Percentiles rank a stretch among this genome's conserved stretches.
Evolutionary conservation across 2,797 vertebrate genomes (phyloP).

Genomic region (Tinamus major): DNA sequence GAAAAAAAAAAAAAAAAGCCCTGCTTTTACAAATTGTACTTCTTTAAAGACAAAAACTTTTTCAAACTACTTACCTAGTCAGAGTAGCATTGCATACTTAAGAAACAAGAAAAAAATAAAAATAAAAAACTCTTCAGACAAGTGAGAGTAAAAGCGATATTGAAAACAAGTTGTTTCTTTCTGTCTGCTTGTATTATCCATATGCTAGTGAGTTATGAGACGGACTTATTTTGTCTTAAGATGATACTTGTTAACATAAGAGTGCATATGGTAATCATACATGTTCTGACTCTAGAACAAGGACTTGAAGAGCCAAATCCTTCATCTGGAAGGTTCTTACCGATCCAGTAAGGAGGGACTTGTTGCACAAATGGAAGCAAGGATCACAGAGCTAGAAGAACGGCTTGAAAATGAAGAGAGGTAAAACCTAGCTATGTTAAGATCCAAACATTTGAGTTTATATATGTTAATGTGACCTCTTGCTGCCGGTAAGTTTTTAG

Average conservation of each 20-base stretch:
- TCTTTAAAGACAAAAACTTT: neutral
- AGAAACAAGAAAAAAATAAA: neutral
- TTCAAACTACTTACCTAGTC: neutral
- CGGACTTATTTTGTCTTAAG: neutral
- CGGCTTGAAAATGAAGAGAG: slow-evolving; percentile 93
- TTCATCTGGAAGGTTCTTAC: slow-evolving; percentile 92
- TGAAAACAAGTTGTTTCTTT: neutral
- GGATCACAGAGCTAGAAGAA: slow-evolving; percentile 93
- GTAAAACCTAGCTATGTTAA: slow-evolving; percentile 71
- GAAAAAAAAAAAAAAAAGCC: too few relatives aligned
- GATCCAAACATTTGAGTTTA: neutral
- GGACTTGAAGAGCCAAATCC: slow-evolving; percentile 91
- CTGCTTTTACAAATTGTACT: neutral
- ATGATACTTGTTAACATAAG: neutral
- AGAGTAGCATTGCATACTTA: neutral
- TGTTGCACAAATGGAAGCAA: slow-evolving; percentile 90
- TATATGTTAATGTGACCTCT: neutral
- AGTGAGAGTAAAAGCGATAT: neutral
- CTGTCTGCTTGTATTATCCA: neutral
- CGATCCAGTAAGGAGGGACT: slow-evolving; percentile 93
- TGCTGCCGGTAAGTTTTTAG: neutral
- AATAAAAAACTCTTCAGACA: neutral
- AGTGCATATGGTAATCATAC: neutral
- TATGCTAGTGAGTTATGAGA: neutral
- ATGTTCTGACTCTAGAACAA: slow-evolving; percentile 85